A percentile compares a stretch with the other conserved stretches of the same genome.
These are phyloP conservation scores for Eidolon dupreanum DNA, from an alignment of 2,797 vertebrate species.

Conservation along the genomic window DNA sequence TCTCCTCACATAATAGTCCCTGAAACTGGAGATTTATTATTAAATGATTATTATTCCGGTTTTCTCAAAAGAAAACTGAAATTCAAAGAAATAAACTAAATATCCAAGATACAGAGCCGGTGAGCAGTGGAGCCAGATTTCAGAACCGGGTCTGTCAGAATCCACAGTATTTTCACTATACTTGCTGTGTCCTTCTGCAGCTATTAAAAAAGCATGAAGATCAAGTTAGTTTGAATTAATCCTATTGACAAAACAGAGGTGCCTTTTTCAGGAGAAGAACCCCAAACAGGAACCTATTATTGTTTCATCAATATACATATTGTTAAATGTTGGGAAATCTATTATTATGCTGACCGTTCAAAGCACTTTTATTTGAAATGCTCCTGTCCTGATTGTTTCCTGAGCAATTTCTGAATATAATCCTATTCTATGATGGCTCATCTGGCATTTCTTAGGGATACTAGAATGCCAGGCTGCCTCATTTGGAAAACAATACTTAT, in stretches of 20 bases:
- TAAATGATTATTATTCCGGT: background rate
- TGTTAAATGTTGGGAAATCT: background rate
- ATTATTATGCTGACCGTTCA: background rate
- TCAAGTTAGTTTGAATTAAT: background rate
- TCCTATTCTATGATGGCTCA: background rate
- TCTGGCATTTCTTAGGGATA: background rate
- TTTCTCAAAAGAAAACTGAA: background rate
- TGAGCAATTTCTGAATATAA: background rate
- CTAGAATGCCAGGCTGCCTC: background rate
- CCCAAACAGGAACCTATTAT: background rate
- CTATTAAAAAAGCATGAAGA: background rate
- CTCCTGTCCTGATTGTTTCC: background rate
- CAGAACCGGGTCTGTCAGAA: background rate
- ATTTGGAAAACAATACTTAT: background rate
- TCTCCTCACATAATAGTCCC: background rate
- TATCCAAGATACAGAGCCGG: background rate
- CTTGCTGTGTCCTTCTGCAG: background rate
- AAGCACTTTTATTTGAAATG: background rate
- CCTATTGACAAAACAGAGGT: background rate
- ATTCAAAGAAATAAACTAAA: background rate
- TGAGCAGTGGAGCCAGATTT: background rate
- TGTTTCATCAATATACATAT: background rate
- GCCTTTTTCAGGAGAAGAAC: background rate
- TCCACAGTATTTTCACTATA: background rate
- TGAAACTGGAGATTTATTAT: background rate